phyloP scores from a whole-genome alignment of 2,113 vertebrate species.

The Leuciscus idus region DNA sequence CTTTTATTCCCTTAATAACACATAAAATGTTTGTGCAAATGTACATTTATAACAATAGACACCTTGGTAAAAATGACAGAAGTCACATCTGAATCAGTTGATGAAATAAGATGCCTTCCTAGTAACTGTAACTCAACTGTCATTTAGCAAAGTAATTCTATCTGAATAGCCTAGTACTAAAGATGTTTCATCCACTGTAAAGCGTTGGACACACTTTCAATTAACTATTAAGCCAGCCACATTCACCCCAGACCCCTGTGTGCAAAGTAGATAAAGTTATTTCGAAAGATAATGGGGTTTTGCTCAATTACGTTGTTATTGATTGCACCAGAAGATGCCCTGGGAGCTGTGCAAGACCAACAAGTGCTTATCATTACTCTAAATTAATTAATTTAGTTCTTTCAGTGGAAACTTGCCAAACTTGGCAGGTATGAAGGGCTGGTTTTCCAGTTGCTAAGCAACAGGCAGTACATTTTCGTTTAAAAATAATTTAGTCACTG shows the following conservation, averaged over 20 bases:
- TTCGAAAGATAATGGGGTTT: constrained; percentile 27
- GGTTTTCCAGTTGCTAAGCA: constrained; percentile 45
- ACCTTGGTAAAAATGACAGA: background rate
- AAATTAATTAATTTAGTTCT: constrained; percentile 33
- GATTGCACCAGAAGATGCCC: constrained; percentile 14
- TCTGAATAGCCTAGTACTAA: background rate
- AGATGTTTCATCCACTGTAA: constrained; percentile 29
- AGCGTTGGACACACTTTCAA: constrained; percentile 12
- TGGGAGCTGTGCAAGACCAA: constrained; percentile 12
- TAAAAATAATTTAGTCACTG: constrained; percentile 21
- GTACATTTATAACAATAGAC: background rate
- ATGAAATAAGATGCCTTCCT: background rate
- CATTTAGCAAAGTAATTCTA: background rate
- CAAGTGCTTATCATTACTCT: constrained; percentile 13
- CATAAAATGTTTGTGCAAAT: background rate
- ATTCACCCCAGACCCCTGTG: constrained; percentile 25
- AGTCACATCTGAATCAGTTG: background rate
- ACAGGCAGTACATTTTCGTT: constrained; percentile 4
- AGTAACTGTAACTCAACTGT: background rate
- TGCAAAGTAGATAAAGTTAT: constrained; percentile 30
- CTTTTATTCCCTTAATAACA: background rate
- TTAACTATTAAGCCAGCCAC: constrained; percentile 18
- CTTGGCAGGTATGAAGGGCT: constrained; percentile 28
- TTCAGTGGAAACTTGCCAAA: constrained; percentile 30
- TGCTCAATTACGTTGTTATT: constrained; percentile 29